Evolutionary conservation across 2,888 invertebrate genomes (phyloP), one percentile per base, ranked within the genome.

Genomic region (Gandaritis pyraliata): DNA sequence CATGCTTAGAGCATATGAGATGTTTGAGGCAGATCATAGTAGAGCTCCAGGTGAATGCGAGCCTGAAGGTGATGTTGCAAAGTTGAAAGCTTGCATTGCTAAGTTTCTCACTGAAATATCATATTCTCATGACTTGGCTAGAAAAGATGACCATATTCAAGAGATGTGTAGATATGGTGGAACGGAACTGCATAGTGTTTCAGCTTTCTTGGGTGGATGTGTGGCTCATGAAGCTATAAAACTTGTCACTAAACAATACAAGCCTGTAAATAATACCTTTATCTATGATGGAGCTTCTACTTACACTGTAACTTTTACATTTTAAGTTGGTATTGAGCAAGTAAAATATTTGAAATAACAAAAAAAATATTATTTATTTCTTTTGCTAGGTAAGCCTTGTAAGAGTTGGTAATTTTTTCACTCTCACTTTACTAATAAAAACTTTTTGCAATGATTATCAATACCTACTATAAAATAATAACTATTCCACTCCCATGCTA

Each of bases 191-290:
- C 99, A 99, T 86, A 96, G 98, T 33, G 95, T 99, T 11, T 98
- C 99, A 11, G 96, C 99, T 6, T 97, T 97, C 81, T 92, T 98
- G 70, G 96, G 95, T 66, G 99, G 99, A 3, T 96, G 98, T 82
- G 96, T 97, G 29, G 98, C 99, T 7, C 99, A 99, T 80, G 99
- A 99, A 93, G 95, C 96, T 4, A 98, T 99, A 69, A 99, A 99
- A 92, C 93, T 99, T 60, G 94, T 99, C 58, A 99, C 99, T 2
- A 95, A 95, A 78, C 99, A 99, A 91, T 99, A 98, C 87, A 97
- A 98, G 78, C 99, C 99, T 39, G 94, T 99, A 59, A 96, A 98
- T 87, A 99, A 99, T 87, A 98, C 97, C 0, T 97, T 97, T 85
- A 95, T 99, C 72, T 98, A 98, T 88, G 98, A 99, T 93, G 98